A percentile compares a stretch with the other conserved stretches of the same genome.
Evolutionary conservation across 2,113 vertebrate genomes (phyloP).

Genomic region (Chaetura pelagica): DNA sequence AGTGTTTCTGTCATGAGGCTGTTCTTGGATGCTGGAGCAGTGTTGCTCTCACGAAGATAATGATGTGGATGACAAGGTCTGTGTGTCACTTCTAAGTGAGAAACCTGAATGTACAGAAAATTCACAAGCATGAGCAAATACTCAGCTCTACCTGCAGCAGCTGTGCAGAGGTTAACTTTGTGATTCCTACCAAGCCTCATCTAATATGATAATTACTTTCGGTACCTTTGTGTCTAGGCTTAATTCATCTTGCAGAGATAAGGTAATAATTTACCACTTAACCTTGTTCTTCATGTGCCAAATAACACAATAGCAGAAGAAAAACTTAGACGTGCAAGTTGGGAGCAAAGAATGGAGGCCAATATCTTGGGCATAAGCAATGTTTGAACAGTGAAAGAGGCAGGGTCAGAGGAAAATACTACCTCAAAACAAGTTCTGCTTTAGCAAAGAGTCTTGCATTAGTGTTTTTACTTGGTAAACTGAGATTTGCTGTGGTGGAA

Average conservation of each 20-base stretch:
- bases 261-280: not conserved
- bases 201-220: conserved; percentile 4
- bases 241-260: conserved; percentile 28
- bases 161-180: not conserved
- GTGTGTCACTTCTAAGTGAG: not conserved
- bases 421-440: not conserved
- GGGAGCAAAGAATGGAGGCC: conserved; percentile 42
- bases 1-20: accelerated
- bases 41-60: not conserved
- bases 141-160: accelerated
- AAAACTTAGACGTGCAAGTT: conserved; percentile 8
- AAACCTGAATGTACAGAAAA: not conserved
- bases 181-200: not conserved
- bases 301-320: not conserved
- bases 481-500: not conserved
- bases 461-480: not conserved
- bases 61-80: accelerated
- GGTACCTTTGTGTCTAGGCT: conserved; percentile 27
- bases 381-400: not conserved
- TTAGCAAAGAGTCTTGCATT: not conserved
- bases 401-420: conserved; percentile 19
- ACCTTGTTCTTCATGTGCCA: conserved; percentile 14
- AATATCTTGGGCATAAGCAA: not conserved
- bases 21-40: not conserved
- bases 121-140: not conserved